These are phyloP conservation scores for Torymus texanus DNA, from an alignment of 2,888 invertebrate species.

Conservation along the genomic window DNA sequence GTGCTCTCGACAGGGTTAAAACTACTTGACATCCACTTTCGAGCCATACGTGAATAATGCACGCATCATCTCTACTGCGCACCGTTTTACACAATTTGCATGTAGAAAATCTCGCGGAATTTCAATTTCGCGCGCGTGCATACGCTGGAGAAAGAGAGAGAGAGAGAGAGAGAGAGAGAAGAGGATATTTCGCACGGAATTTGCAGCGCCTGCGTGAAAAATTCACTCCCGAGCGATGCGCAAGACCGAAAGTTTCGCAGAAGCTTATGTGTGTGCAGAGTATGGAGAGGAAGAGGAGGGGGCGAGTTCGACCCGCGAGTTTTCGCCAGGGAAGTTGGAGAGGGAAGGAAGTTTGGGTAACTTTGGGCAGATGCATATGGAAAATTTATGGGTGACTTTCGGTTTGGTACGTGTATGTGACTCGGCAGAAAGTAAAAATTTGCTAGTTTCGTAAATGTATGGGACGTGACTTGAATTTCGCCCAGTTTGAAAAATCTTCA, in stretches of 20 bases:
- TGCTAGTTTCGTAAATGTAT: too few relatives aligned
- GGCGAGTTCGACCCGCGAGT: too few relatives aligned
- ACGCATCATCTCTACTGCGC: background rate
- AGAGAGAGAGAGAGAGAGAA: too few relatives aligned
- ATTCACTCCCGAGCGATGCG: background rate
- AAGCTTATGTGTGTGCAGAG: background rate
- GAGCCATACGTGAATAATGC: slow-evolving; percentile 43
- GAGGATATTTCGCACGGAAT: background rate
- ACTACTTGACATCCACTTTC: slow-evolving; percentile 38
- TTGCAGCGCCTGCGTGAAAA: slow-evolving; percentile 13
- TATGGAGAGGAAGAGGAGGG: too few relatives aligned
- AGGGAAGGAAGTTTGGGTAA: background rate
- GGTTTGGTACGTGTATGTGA: too few relatives aligned
- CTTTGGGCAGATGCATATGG: background rate
- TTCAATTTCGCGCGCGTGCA: slow-evolving; percentile 11
- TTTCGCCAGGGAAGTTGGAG: background rate
- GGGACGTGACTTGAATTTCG: too few relatives aligned
- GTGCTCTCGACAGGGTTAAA: slow-evolving; percentile 5
- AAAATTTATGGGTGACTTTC: too few relatives aligned
- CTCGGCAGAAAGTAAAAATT: too few relatives aligned
- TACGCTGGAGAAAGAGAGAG: too few relatives aligned
- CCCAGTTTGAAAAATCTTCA: too few relatives aligned
- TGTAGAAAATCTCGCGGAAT: slow-evolving; percentile 13
- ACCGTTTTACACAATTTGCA: slow-evolving; percentile 31
- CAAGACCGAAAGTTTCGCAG: background rate